Evolutionary conservation across 2,888 invertebrate species (phyloP), one percentile per base, ranked within the genome.

Genomic region (Ischnura elegans): DNA sequence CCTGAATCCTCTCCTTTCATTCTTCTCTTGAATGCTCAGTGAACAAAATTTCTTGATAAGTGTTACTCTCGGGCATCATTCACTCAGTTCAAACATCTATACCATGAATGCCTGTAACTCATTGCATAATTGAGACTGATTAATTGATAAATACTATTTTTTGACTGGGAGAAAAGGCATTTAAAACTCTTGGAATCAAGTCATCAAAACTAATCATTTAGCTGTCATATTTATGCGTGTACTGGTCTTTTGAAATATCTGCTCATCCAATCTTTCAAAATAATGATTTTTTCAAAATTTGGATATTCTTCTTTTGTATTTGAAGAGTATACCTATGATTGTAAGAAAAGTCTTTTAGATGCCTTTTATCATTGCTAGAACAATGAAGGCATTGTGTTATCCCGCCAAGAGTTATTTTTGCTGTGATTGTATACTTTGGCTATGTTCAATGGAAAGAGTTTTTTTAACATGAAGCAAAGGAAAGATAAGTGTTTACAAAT

Each of bases 1-100:
- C 85, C 45, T 93, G 87, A 93, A 86, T 55, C 47, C 61, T 51
- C 46, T 43, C 42, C 8, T 21, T 16, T 46, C 42, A 84, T 51
- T 76, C 90, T 51, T 51, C 90, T 85, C 46, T 93, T 93, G 76
- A 76, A 51, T 93, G 84, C 93, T 85, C 85, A 46, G 51, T 85
- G 46, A 87, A 43, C 46, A 47, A 47, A 87, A 85, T 84, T 93
- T 93, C 84, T 84, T 21, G 2, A n/a, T 36, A 76, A 16, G 25
- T 43, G 21, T 61, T 90, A 16, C 61, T 86, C 45, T 86, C 36
- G 66, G 43, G 66, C 43, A 61, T 90, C 55, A 61, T 43, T 66
- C 46, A 86, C 25, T 76, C 76, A 76, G 29, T 76, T 76, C 36
- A 45, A 36, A 61, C 55, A 66, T 55, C 61, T 55, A 19, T 55